Evolutionary conservation across 2,113 vertebrate genomes (phyloP).

Genomic region (Eptesicus fuscus): DNA sequence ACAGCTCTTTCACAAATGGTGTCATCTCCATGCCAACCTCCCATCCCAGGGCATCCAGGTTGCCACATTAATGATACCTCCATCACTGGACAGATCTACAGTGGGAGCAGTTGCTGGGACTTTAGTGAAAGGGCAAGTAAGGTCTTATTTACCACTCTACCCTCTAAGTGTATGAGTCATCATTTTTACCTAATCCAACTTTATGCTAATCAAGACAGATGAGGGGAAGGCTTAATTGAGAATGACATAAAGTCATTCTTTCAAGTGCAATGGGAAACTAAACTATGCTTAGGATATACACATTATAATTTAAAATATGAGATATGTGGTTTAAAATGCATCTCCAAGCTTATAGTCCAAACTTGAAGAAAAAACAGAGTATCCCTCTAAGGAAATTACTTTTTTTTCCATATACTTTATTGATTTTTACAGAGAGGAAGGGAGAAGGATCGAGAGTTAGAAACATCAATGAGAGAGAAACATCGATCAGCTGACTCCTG

Average conservation of each 20-base stretch:
- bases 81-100: not conserved
- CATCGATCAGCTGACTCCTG: no score
- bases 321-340: not conserved
- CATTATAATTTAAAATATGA: not conserved
- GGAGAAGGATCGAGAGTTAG: no score
- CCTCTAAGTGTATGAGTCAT: not conserved
- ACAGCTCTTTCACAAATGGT: not conserved
- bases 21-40: not conserved
- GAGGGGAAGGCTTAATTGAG: not conserved
- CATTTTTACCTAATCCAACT: slow-evolving; percentile 11
- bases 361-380: not conserved
- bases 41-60: not conserved
- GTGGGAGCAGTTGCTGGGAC: not conserved
- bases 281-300: not conserved
- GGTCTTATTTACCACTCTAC: not conserved
- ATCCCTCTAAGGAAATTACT: not conserved
- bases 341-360: not conserved
- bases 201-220: not conserved
- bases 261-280: not conserved
- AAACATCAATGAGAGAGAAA: no score
- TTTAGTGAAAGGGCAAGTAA: not conserved
- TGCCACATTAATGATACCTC: not conserved
- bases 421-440: no score
- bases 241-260: not conserved
- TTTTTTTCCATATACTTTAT: not conserved